Percentiles rank a stretch among this genome's conserved stretches.
Conservation (phyloP, 1,140 invertebrate species). For the Drosophila asahinai region DNA sequence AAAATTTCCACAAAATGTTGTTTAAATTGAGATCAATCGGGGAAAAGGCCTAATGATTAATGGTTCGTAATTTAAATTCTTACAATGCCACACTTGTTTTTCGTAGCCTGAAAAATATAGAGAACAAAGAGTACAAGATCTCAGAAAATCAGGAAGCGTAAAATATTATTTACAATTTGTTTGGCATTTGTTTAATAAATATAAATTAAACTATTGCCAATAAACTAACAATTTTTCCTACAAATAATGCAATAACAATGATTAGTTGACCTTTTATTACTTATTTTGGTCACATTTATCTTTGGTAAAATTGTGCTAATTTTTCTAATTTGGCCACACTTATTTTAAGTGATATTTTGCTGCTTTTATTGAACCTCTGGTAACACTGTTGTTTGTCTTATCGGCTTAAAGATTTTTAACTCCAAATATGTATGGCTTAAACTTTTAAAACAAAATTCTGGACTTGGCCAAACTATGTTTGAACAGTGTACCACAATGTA, state of each 20-base stretch:
- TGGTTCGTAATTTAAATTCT: neutral
- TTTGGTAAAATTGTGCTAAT: too few species aligned
- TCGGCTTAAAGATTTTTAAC: too few species aligned
- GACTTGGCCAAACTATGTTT: neutral
- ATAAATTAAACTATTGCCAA: too few species aligned
- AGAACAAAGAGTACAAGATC: too few species aligned
- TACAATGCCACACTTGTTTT: neutral
- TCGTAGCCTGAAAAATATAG: neutral
- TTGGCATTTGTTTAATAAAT: neutral
- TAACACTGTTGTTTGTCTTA: neutral
- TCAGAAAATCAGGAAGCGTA: too few species aligned
- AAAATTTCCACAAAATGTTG: neutral
- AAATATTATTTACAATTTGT: neutral
- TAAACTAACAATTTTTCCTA: too few species aligned
- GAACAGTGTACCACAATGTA: slow-evolving; percentile 25
- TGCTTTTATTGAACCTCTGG: too few species aligned
- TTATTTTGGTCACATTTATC: neutral
- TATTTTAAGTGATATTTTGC: too few species aligned
- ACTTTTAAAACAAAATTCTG: neutral
- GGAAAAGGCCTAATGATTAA: neutral
- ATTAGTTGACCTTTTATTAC: neutral
- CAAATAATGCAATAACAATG: neutral
- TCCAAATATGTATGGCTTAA: too few species aligned
- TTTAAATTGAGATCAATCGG: neutral
- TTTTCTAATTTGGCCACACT: too few species aligned